A percentile compares a stretch with the other conserved stretches of the same genome.
phyloP scores from a whole-genome alignment of 2,888 invertebrate species.

The Drosophila atroscutellata region DNA sequence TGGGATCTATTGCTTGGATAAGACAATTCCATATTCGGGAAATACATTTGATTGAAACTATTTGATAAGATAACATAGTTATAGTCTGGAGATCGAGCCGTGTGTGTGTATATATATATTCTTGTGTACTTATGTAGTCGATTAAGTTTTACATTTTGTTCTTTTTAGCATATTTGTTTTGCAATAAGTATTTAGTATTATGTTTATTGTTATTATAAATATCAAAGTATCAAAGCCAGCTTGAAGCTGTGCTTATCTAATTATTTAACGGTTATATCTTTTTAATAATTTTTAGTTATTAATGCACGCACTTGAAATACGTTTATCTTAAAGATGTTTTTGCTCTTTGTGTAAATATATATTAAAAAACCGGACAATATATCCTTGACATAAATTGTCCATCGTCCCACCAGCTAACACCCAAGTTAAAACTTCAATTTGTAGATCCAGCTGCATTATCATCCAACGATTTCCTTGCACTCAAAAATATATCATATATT shows the following conservation, averaged over 20 bases:
- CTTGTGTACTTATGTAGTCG: constrained; percentile 15
- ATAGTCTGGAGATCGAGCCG: constrained; percentile 13
- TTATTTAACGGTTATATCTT: constrained; percentile 49
- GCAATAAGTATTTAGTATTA: constrained; percentile 41
- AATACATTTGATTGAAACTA: constrained; percentile 3
- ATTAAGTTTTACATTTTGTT: constrained; percentile 37
- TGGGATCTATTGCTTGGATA: not conserved
- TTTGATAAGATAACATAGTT: not conserved
- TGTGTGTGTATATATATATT: constrained; percentile 17
- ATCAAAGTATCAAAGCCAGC: constrained; percentile 61
- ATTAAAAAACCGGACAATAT: constrained; percentile 71
- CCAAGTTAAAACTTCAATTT: constrained; percentile 64
- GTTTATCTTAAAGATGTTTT: constrained; percentile 71
- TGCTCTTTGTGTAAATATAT: constrained; percentile 64
- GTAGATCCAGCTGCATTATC: constrained; percentile 55
- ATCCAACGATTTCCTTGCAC: constrained; percentile 67
- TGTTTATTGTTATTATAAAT: constrained; percentile 43
- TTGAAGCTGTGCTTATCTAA: constrained; percentile 60
- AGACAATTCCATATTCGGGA: not conserved
- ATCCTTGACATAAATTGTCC: constrained; percentile 53
- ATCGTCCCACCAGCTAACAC: constrained; percentile 48
- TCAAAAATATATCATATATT: constrained; percentile 63
- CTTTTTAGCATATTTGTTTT: constrained; percentile 41
- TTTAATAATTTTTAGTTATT: constrained; percentile 51
- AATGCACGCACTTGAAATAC: constrained; percentile 55